These are phyloP conservation scores for Dendrocincla fuliginosa DNA, from an alignment of 2,797 vertebrate species.

Conservation along the genomic window DNA sequence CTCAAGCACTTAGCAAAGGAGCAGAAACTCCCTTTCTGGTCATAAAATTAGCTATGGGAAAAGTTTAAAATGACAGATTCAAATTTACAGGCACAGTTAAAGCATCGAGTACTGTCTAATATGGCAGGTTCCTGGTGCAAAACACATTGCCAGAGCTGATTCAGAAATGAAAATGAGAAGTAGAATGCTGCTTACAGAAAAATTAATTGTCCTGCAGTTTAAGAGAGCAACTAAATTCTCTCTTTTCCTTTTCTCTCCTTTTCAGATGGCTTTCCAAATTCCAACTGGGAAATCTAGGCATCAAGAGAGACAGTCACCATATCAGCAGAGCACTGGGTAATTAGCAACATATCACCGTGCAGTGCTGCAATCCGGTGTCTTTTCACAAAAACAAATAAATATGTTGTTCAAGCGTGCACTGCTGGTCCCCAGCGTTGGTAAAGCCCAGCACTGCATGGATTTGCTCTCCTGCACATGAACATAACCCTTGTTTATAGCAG, in stretches of 20 bases:
- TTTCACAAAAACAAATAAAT: neutral
- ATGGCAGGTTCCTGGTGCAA: neutral
- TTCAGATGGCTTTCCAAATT: neutral
- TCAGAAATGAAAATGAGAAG: neutral
- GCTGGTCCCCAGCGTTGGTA: neutral
- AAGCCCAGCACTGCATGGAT: neutral
- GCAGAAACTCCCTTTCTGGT: neutral
- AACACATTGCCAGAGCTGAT: neutral
- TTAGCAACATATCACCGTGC: neutral
- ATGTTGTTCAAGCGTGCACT: neutral
- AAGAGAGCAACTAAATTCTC: neutral
- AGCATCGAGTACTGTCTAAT: neutral
- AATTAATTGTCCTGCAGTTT: neutral
- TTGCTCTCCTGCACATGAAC: neutral
- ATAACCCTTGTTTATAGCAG: constrained; percentile 30
- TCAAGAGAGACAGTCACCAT: neutral
- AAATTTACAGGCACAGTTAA: neutral
- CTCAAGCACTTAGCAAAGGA: neutral
- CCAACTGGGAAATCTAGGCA: neutral
- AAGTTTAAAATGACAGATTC: neutral
- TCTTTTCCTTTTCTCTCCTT: neutral
- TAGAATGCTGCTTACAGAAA: neutral
- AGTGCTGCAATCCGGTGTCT: neutral
- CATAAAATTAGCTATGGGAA: neutral
- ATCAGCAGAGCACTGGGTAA: neutral